A percentile compares a stretch with the other conserved stretches of the same genome.
Conservation (phyloP, 2,888 invertebrate genomes). For the Rotaria socialis region DNA sequence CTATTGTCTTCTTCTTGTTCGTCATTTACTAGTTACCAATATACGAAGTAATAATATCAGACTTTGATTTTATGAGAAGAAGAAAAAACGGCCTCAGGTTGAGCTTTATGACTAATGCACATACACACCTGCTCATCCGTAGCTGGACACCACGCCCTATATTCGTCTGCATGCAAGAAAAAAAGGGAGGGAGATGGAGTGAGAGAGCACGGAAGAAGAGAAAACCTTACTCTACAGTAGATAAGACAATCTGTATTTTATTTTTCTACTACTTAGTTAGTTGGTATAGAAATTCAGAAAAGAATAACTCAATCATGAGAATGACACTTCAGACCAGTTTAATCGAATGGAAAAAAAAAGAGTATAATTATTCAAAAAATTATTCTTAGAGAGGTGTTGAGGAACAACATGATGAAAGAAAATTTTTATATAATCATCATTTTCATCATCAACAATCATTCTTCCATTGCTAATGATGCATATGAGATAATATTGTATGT, state of each 20-base stretch:
- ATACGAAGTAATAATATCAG: background rate
- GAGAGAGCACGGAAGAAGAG: too few species aligned
- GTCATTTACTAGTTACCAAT: background rate
- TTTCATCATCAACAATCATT: slow-evolving; percentile 24
- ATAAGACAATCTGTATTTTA: background rate
- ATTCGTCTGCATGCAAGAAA: background rate
- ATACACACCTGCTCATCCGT: slow-evolving; percentile 5
- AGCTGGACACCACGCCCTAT: background rate
- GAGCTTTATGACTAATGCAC: background rate
- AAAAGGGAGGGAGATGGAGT: too few species aligned
- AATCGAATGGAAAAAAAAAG: background rate
- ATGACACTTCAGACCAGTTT: slow-evolving; percentile 8
- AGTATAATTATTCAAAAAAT: background rate
- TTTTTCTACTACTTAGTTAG: background rate
- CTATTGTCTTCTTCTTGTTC: background rate
- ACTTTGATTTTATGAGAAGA: background rate
- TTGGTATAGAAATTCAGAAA: background rate
- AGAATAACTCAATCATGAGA: background rate
- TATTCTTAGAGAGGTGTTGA: background rate
- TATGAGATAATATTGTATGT: background rate
- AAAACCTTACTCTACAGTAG: too few species aligned
- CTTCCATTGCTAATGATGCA: slow-evolving; percentile 22
- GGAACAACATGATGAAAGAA: slow-evolving; percentile 13
- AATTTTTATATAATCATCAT: slow-evolving; percentile 8
- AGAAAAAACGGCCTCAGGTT: background rate